phyloP scores from a whole-genome alignment of 1,140 invertebrate genomes.

The Ooceraea biroi region DNA sequence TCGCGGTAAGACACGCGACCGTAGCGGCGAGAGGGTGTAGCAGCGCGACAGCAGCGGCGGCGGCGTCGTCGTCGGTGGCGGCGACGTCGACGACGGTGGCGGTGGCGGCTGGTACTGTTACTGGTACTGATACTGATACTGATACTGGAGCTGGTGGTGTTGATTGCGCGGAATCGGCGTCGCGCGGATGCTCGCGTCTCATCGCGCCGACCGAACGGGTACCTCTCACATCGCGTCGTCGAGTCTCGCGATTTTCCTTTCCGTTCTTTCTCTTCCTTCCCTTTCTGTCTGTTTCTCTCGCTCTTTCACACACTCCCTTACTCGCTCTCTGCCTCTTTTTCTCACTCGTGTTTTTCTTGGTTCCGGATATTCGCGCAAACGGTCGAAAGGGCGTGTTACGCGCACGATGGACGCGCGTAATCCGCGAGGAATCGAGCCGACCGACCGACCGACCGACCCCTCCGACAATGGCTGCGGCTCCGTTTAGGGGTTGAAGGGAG shows the following conservation, averaged over 20 bases:
- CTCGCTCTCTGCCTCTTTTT: not conserved
- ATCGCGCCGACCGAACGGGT: constrained; percentile 37
- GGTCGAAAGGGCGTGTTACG: constrained; percentile 24
- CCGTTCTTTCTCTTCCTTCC: constrained; percentile 29
- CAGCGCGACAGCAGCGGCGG: constrained; percentile 27
- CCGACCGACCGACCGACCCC: constrained; percentile 59
- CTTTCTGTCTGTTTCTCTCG: not conserved
- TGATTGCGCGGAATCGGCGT: constrained; percentile 45
- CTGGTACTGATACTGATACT: constrained; percentile 20
- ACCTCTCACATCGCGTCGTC: constrained; percentile 42
- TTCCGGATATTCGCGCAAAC: not conserved
- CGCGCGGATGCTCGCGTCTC: constrained; percentile 44
- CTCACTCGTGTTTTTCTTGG: not conserved
- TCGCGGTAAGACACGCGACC: constrained; percentile 55
- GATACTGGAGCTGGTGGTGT: too few species aligned
- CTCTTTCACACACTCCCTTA: not conserved
- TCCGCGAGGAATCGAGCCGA: constrained; percentile 30
- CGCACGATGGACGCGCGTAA: constrained; percentile 27
- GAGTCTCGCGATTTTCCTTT: not conserved
- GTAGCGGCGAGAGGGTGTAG: constrained; percentile 44
- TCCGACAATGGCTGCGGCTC: constrained; percentile 72
- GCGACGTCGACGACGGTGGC: not conserved
- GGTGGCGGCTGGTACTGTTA: not conserved
- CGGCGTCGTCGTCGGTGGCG: not conserved
- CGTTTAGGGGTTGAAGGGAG: constrained; percentile 67